These are phyloP conservation scores for Phasianus colchicus DNA, from an alignment of 2,113 vertebrate genomes.

Conservation along the genomic window DNA sequence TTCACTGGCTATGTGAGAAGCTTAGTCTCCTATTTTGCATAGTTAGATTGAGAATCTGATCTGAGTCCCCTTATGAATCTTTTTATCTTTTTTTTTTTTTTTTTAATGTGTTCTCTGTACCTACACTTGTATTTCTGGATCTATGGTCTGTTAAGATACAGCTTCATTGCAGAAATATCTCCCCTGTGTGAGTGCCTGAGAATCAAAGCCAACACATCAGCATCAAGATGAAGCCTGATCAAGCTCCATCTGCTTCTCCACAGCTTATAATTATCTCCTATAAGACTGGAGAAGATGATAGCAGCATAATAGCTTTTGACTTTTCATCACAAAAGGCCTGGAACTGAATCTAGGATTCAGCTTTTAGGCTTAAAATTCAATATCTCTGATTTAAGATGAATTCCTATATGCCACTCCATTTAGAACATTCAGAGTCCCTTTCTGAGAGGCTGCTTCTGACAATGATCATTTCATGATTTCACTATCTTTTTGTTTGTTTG, in stretches of 20 bases:
- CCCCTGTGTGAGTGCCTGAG: fast-evolving
- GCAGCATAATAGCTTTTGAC: constrained; percentile 8
- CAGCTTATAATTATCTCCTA: neutral
- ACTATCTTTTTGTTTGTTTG: neutral
- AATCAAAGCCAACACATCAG: neutral
- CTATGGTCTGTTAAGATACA: neutral
- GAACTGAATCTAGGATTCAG: neutral
- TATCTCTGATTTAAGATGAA: neutral
- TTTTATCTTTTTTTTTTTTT: neutral
- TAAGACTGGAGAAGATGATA: neutral
- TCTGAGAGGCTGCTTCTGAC: neutral
- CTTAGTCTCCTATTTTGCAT: neutral
- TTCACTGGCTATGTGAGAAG: neutral
- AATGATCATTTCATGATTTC: neutral
- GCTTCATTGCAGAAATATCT: neutral
- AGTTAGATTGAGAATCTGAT: neutral
- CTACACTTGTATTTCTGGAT: neutral
- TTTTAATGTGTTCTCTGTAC: neutral
- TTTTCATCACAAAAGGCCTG: neutral
- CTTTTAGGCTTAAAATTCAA: constrained; percentile 2
- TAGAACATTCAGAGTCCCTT: neutral
- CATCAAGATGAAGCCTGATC: neutral
- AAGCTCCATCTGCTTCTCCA: neutral
- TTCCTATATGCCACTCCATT: neutral
- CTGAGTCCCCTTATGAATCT: neutral